Conservation (phyloP, 2,113 vertebrate genomes). For the Delphinus delphis region DNA sequence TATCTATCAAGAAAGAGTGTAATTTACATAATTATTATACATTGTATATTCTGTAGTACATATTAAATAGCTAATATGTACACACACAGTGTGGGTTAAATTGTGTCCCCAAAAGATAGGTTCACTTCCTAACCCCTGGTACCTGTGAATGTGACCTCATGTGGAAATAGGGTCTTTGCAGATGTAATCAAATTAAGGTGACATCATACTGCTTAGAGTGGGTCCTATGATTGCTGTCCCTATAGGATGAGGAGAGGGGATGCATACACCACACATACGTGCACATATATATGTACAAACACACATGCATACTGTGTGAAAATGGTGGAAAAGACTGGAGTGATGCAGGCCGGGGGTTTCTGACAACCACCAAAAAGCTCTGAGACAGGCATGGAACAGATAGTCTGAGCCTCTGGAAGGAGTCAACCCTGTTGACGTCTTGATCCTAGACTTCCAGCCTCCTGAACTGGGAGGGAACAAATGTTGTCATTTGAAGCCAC, state of each 20-base stretch:
- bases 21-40: not conserved
- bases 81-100: not conserved
- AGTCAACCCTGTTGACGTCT: not conserved
- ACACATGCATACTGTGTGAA: not conserved
- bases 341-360: not conserved
- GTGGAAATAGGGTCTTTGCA: not conserved
- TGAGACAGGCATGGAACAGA: not conserved
- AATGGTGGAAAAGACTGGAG: not conserved
- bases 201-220: not conserved
- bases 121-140: not conserved
- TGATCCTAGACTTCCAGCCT: not conserved
- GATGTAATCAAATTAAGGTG: not conserved
- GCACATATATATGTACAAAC: too few species aligned
- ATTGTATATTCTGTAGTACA: not conserved
- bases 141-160: not conserved
- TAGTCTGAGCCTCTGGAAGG: not conserved
- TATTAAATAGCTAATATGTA: not conserved
- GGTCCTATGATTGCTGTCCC: not conserved
- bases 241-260: not conserved
- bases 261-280: not conserved
- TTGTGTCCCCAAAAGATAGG: not conserved
- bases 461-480: not conserved
- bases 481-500: not conserved
- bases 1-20: not conserved
- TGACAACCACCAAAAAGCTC: not conserved